phyloP scores from a whole-genome alignment of 2,113 vertebrate genomes.

The Percopsis transmontana region DNA sequence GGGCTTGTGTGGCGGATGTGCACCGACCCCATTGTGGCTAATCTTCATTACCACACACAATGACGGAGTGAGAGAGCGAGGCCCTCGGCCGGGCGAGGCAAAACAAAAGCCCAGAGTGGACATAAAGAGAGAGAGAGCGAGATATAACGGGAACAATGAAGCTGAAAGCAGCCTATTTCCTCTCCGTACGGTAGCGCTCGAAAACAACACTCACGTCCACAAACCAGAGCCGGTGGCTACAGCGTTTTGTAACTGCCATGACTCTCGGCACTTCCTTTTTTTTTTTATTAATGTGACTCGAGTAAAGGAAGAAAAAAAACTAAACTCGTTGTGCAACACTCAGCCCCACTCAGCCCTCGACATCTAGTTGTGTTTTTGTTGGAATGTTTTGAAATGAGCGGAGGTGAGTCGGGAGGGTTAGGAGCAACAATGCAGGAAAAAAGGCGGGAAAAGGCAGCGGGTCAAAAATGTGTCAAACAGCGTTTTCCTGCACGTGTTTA shows the following conservation, averaged over 20 bases:
- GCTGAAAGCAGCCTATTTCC: conserved; percentile 64
- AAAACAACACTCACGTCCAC: conserved; percentile 43
- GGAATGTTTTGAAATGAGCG: too few relatives aligned
- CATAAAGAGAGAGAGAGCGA: conserved; percentile 15
- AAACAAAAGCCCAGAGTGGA: conserved; percentile 67
- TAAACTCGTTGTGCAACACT: conserved; percentile 32
- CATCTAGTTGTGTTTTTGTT: not conserved
- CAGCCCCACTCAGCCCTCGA: not conserved
- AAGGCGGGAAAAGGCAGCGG: conserved; percentile 27
- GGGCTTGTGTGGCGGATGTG: conserved; percentile 50
- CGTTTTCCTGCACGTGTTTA: not conserved
- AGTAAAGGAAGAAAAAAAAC: too few relatives aligned
- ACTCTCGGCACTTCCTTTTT: conserved; percentile 2
- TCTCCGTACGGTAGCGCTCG: conserved; percentile 38
- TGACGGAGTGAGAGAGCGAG: conserved; percentile 61
- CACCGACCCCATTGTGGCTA: conserved; percentile 72
- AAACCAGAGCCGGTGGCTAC: conserved; percentile 26
- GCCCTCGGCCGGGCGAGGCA: conserved; percentile 60
- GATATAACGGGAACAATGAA: conserved; percentile 68
- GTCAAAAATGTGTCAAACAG: not conserved
- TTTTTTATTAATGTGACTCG: too few relatives aligned
- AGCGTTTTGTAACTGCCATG: not conserved
- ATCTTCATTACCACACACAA: conserved; percentile 76
- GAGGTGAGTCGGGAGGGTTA: not conserved
- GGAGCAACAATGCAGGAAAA: conserved; percentile 12